A percentile compares a stretch with the other conserved stretches of the same genome.
Evolutionary conservation across 37 sponge, comb jelly and placozoan species (phyloP).

Genomic region (Eunapius fragilis): DNA sequence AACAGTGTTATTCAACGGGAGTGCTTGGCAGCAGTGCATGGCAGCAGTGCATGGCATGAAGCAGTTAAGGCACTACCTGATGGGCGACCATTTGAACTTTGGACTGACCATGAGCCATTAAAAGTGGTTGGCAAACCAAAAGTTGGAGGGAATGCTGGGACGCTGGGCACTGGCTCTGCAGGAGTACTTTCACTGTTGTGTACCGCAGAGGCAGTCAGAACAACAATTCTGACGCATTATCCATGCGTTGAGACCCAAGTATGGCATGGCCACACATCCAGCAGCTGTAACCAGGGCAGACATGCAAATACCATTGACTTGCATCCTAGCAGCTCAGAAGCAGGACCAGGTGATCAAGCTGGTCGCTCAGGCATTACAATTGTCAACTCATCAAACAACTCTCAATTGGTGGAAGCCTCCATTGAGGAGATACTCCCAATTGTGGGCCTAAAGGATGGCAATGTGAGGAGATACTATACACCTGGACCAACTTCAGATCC

Average conservation of each 20-base stretch:
- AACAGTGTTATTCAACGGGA: conserved; percentile 36
- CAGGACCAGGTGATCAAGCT: background rate
- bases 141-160: conserved; percentile 58
- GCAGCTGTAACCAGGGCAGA: background rate
- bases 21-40: conserved; percentile 37
- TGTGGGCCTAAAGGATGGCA: conserved; percentile 45
- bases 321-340: background rate
- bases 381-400: background rate
- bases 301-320: no score
- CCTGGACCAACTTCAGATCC: conserved; percentile 19
- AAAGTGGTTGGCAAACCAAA: conserved; percentile 59
- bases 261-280: background rate
- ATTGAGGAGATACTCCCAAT: conserved; percentile 35
- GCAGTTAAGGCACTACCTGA: conserved; percentile 63
- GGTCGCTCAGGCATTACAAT: background rate
- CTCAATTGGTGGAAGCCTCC: conserved; percentile 25
- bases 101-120: conserved; percentile 63
- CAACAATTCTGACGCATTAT: conserved; percentile 66
- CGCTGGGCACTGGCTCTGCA: conserved; percentile 57
- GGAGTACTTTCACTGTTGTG: conserved; percentile 41
- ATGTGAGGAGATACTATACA: conserved; percentile 39
- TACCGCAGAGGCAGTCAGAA: conserved; percentile 49
- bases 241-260: conserved; percentile 3
- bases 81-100: conserved; percentile 41
- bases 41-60: no score